Base-by-base conservation (phyloP, 2,888 invertebrate genomes). In the Arenicola marina region DNA sequence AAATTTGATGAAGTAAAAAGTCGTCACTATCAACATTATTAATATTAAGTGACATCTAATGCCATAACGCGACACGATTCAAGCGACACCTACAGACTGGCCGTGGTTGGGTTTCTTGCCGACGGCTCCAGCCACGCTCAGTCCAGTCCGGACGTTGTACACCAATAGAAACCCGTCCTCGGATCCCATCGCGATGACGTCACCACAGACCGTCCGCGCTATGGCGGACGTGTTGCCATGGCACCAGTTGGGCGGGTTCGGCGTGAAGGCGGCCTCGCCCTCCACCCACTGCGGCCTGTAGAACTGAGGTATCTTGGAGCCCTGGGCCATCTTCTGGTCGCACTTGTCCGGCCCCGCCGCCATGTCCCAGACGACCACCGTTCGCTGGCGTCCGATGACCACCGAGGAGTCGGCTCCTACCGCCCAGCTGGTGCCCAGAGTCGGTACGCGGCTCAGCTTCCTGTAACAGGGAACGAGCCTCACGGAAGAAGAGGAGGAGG, bases 331-430 rank as follows among this genome's bases (percentile, higher is more conserved):
- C 31, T 65, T 63, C 61, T 76, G 76, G 66, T 77, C 78, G 67
- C 72, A 76, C n/a, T n/a, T n/a, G n/a, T n/a, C n/a, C 32, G 69
- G 75, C 2, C 78, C 78, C 18, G 75, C 73, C 11, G 73, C 73
- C 31, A 77, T 74, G 56, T 79, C 77, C 78, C 78, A 80, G 48
- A 73, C 66, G 3, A 75, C 51, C 3, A 73, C 64, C 65, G 69
- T 71, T 11, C 78, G 54, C 1, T 26, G 32, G 2, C 62, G 59
- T 7, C 63, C 66, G 18, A 67, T 62, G 33, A 77, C 60, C 66
- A 78, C 68, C 0, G 60, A 62, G 61, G 76, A 76, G 28, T 75
- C 76, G n/a, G 32, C 58, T 61, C 69, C 70, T 4, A 74, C 66
- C 7, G 56, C 58, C 18, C 70, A 66, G 31, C 59, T 56, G 4